Conservation (phyloP, 2,113 vertebrate genomes). For the Apus apus region DNA sequence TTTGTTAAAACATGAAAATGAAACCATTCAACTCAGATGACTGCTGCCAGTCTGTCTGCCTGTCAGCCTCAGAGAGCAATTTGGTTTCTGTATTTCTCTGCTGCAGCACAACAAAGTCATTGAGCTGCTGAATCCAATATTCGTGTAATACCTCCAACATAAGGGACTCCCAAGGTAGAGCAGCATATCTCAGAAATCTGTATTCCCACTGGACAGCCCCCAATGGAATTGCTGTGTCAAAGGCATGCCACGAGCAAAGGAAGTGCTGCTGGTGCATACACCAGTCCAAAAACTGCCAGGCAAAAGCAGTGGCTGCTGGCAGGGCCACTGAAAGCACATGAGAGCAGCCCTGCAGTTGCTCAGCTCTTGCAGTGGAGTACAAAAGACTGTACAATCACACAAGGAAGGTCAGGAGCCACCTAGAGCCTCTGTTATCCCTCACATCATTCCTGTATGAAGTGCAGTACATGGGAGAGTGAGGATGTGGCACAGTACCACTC, state of each 20-base stretch:
- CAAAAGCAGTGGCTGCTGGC: background rate
- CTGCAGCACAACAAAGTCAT: background rate
- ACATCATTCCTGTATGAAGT: background rate
- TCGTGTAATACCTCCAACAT: background rate
- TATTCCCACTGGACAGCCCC: background rate
- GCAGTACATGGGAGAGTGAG: background rate
- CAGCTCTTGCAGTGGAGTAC: background rate
- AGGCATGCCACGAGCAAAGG: background rate
- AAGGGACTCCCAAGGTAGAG: background rate
- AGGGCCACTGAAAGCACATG: background rate
- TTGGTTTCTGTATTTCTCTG: background rate
- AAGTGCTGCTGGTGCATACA: background rate
- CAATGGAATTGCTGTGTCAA: background rate
- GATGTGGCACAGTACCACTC: background rate
- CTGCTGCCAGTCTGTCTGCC: background rate
- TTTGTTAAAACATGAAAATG: background rate
- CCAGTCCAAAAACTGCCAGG: background rate
- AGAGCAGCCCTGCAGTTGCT: background rate
- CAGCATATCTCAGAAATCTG: background rate
- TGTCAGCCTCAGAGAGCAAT: background rate
- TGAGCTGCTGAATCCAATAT: background rate
- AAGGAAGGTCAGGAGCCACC: background rate
- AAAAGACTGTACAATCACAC: background rate
- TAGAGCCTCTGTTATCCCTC: background rate
- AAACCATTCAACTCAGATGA: background rate